Percentiles rank a stretch among this genome's conserved stretches.
Conservation (phyloP, 2,113 vertebrate genomes). For the Atlantisia rogersi region DNA sequence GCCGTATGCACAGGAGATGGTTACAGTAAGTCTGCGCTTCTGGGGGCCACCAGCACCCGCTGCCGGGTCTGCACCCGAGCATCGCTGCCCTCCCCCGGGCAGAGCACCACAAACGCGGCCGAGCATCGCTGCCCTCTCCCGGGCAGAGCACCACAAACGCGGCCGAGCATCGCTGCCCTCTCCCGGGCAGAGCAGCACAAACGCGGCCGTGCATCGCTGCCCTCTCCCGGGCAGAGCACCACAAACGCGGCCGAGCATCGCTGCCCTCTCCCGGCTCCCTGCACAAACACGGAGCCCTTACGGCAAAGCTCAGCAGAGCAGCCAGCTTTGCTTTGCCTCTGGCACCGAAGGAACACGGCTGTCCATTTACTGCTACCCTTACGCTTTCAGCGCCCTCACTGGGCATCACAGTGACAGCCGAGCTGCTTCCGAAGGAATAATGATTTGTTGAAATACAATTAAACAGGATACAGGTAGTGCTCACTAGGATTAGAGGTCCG, state of each 20-base stretch:
- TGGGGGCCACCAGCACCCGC: not conserved
- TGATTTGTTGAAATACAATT: not conserved
- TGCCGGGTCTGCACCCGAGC: rapidly evolving
- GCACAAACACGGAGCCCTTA: not conserved
- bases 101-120: not conserved
- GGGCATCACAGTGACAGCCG: not conserved
- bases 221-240: not conserved
- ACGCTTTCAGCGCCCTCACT: not conserved
- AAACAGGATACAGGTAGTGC: not conserved
- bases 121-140: not conserved
- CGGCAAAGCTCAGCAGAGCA: not conserved
- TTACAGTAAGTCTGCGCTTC: not conserved
- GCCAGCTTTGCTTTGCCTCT: not conserved
- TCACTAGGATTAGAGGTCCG: not conserved
- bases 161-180: not conserved
- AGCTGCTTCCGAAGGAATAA: not conserved
- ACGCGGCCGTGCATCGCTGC: not conserved
- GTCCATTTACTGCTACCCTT: not conserved
- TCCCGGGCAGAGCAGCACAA: not conserved
- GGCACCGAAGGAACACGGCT: not conserved
- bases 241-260: not conserved
- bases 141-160: not conserved
- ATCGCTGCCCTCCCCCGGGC: not conserved
- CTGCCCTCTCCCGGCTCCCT: not conserved
- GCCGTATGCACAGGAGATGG: not conserved